A percentile compares a stretch with the other conserved stretches of the same genome.
These are phyloP conservation scores for Reinhardtius hippoglossoides DNA, from an alignment of 2,113 vertebrate genomes.

Conservation along the genomic window DNA sequence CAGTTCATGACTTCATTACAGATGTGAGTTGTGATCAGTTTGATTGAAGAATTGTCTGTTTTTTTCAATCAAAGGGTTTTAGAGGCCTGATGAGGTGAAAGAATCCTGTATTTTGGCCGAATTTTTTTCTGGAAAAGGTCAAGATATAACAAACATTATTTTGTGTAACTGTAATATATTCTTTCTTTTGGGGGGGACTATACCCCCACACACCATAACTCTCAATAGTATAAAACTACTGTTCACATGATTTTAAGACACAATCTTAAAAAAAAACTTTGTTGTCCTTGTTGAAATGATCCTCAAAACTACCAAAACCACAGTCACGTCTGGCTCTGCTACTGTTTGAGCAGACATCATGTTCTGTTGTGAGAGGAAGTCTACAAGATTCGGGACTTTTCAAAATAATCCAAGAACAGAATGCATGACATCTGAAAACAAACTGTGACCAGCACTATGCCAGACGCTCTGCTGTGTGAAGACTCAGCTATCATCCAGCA, in stretches of 20 bases:
- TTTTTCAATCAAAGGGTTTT: not conserved
- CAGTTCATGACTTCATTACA: not conserved
- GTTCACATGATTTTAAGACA: too few relatives aligned
- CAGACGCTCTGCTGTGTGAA: constrained; percentile 11
- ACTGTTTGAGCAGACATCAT: constrained; percentile 10
- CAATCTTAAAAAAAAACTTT: too few relatives aligned
- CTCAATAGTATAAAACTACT: too few relatives aligned
- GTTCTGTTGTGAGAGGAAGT: constrained; percentile 18
- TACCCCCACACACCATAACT: too few relatives aligned
- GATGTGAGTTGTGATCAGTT: not conserved
- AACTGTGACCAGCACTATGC: constrained; percentile 17
- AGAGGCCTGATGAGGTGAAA: not conserved
- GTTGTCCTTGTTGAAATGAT: too few relatives aligned
- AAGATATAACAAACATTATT: not conserved
- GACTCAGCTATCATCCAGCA: constrained; percentile 24
- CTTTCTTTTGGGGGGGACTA: too few relatives aligned
- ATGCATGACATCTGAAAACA: constrained; percentile 41
- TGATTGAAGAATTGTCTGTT: not conserved
- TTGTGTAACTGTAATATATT: not conserved
- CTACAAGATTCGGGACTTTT: constrained; percentile 10
- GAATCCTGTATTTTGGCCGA: not conserved
- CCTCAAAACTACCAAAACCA: not conserved
- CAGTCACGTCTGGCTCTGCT: not conserved
- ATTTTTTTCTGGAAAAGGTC: too few relatives aligned
- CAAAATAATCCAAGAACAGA: constrained; percentile 10